These are phyloP conservation scores for Hipposideros armiger DNA, from an alignment of 2,113 vertebrate species.

Conservation along the genomic window DNA sequence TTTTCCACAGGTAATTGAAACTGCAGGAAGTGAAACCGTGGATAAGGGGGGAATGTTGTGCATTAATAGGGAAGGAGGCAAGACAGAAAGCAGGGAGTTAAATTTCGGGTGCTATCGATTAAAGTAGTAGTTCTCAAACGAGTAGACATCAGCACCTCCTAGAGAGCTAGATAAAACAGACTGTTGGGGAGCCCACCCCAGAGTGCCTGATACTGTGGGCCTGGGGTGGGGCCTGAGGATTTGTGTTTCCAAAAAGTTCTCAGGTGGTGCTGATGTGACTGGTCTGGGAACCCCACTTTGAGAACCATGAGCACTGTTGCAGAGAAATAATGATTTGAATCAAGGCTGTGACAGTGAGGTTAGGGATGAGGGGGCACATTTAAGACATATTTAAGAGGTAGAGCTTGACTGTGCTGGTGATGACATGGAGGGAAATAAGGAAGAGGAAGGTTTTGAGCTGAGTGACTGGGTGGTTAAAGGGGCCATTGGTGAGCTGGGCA, in stretches of 20 bases:
- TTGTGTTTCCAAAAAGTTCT: neutral
- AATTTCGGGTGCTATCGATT: neutral
- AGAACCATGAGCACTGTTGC: neutral
- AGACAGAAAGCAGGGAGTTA: neutral
- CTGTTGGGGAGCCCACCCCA: neutral
- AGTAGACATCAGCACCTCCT: neutral
- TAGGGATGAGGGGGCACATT: neutral
- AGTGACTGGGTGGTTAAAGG: neutral
- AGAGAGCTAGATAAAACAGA: neutral
- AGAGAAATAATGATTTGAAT: constrained; percentile 13
- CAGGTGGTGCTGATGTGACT: neutral
- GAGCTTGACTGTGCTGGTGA: neutral
- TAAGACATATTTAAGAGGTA: neutral
- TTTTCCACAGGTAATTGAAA: too few relatives aligned
- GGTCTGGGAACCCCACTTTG: neutral
- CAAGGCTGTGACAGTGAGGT: neutral
- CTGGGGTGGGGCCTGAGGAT: neutral
- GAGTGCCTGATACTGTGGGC: too few relatives aligned
- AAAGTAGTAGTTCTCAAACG: neutral
- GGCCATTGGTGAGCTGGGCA: neutral
- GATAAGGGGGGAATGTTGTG: neutral
- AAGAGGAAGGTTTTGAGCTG: neutral
- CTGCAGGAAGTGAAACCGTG: neutral
- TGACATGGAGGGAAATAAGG: neutral
- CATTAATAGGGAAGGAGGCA: neutral